A percentile compares a stretch with the other conserved stretches of the same genome.
phyloP scores from a whole-genome alignment of 2,888 invertebrate genomes.

The Campoplex capitator region DNA sequence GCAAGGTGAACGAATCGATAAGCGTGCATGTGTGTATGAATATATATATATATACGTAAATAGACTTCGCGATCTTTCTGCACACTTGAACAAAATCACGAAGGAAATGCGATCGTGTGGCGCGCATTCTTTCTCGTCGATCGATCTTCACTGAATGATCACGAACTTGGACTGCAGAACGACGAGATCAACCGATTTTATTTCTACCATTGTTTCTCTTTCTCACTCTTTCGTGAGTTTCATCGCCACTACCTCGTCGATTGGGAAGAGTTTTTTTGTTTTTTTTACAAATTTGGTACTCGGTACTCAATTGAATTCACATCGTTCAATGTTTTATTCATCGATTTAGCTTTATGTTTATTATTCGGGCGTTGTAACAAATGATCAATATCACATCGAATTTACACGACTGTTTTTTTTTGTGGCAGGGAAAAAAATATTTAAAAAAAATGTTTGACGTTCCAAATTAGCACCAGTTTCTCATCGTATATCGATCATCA shows the following conservation, averaged over 20 bases:
- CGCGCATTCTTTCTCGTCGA: constrained; percentile 70
- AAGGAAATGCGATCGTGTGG: constrained; percentile 61
- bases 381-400: too few species aligned
- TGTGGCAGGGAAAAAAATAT: not conserved
- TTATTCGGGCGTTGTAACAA: not conserved
- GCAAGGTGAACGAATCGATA: constrained; percentile 62
- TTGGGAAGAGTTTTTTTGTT: not conserved
- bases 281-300: not conserved
- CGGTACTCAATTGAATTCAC: not conserved
- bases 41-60: constrained; percentile 16
- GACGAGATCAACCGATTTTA: constrained; percentile 56
- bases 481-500: constrained; percentile 29
- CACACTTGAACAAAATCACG: constrained; percentile 48
- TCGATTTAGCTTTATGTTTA: not conserved
- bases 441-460: not conserved
- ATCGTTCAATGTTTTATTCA: not conserved
- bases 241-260: constrained; percentile 15
- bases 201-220: constrained; percentile 46
- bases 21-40: constrained; percentile 10
- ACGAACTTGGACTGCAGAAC: constrained; percentile 67
- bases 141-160: constrained; percentile 65
- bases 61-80: constrained; percentile 35
- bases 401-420: too few species aligned
- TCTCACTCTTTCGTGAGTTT: not conserved
- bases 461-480: too few species aligned